A percentile compares a stretch with the other conserved stretches of the same genome.
phyloP scores from a whole-genome alignment of 53 echinoderm and acorn worm genomes.

The Mesocentrotus franciscanus region DNA sequence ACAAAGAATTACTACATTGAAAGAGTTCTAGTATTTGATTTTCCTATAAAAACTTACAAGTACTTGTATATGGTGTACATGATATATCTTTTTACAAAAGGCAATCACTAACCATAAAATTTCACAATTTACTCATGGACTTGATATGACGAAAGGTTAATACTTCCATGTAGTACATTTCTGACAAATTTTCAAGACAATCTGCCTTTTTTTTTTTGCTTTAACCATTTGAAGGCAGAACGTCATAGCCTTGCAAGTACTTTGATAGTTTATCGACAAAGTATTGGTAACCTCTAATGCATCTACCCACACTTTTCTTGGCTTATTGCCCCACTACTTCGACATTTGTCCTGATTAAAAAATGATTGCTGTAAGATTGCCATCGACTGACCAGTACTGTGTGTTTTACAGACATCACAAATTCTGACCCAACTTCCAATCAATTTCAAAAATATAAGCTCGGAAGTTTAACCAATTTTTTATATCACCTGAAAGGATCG shows the following conservation, averaged over 20 bases:
- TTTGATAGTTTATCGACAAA: too few relatives aligned
- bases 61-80: not conserved
- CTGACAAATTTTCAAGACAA: not conserved
- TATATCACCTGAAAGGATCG: not conserved
- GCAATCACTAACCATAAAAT: not conserved
- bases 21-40: not conserved
- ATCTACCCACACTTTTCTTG: not conserved
- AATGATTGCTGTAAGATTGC: not conserved
- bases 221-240: too few relatives aligned
- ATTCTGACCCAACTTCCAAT: too few relatives aligned
- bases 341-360: too few relatives aligned
- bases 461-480: not conserved
- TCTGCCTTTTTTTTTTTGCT: too few relatives aligned
- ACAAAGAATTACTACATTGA: constrained; percentile 22
- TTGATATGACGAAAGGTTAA: not conserved
- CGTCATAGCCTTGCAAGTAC: too few relatives aligned
- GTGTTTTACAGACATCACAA: too few relatives aligned
- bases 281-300: not conserved
- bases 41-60: not conserved
- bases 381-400: too few relatives aligned
- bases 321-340: not conserved
- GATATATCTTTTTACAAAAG: constrained; percentile 27
- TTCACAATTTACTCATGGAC: not conserved
- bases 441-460: not conserved
- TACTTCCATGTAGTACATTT: not conserved